Base-by-base conservation (phyloP, 2,113 vertebrate genomes). In the Sus scrofa region DNA sequence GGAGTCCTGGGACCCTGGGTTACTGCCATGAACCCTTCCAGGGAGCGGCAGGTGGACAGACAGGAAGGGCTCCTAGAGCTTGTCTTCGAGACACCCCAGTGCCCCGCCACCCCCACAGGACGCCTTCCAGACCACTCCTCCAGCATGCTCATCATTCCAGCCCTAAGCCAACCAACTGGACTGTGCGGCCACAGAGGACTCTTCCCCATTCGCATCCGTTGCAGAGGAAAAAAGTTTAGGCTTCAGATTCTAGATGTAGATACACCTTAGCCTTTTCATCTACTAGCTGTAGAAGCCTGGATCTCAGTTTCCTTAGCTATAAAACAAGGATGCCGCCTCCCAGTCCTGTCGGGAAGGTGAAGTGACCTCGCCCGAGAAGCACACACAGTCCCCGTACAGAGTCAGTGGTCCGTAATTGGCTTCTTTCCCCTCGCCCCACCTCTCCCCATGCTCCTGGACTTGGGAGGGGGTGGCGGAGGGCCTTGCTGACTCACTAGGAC, bases 401-500 rank as follows among this genome's bases (percentile, higher is more conserved):
- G 26, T 54, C 58, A 70, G 18, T n/a, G n/a, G n/a, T n/a, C n/a
- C n/a, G n/a, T n/a, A n/a, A n/a, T n/a, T n/a, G n/a, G n/a, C n/a
- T n/a, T n/a, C n/a, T n/a, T n/a, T n/a, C n/a, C n/a, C n/a, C n/a
- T n/a, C n/a, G n/a, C n/a, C n/a, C n/a, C n/a, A n/a, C n/a, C n/a
- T n/a, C n/a, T n/a, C n/a, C n/a, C n/a, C n/a, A n/a, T n/a, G n/a
- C n/a, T n/a, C n/a, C n/a, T n/a, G n/a, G n/a, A n/a, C n/a, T n/a
- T n/a, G n/a, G 97, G 87, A 96, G 95, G 96, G 4, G 97, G 92
- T 0, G 94, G 91, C 1, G 84, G 34, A 95, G 86, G 74, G 54
- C n/a, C 65, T n/a, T 20, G 39, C 89, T 91, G 89, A 97, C 74
- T 93, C 65, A 94, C 32, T 92, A 96, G 79, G 96, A 94, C 78